Evolutionary conservation across 2,888 invertebrate species (phyloP).

Genomic region (Hemithea aestivaria): DNA sequence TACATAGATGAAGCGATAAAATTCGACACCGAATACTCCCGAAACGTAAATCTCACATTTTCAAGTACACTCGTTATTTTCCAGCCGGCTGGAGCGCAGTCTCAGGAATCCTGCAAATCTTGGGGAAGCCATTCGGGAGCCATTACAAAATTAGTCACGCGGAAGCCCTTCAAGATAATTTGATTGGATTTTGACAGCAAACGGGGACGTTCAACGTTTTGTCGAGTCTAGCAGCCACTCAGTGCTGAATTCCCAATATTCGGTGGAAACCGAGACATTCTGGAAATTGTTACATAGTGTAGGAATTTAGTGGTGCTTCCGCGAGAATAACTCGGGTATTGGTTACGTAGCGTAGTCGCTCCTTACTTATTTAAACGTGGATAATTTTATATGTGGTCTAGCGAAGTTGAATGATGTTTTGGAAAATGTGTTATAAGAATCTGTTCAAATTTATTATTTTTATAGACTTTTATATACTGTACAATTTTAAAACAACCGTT

Average conservation of each 20-base stretch:
- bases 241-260: slow-evolving; percentile 19
- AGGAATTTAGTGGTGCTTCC: slow-evolving; percentile 24
- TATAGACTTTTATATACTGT: too few species aligned
- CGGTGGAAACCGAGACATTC: slow-evolving; percentile 20
- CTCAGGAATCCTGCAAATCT: slow-evolving; percentile 6
- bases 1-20: too few species aligned
- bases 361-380: slow-evolving; percentile 14
- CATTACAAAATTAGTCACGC: slow-evolving; percentile 11
- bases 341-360: slow-evolving; percentile 4
- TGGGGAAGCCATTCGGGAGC: background rate
- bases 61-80: slow-evolving; percentile 7
- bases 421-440: slow-evolving; percentile 10
- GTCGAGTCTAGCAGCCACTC: slow-evolving; percentile 12
- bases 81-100: slow-evolving; percentile 4
- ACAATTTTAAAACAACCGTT: too few species aligned
- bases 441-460: background rate
- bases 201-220: slow-evolving; percentile 13
- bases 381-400: slow-evolving; percentile 8
- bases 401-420: background rate
- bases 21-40: too few species aligned
- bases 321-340: slow-evolving; percentile 6
- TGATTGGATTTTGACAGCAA: slow-evolving; percentile 32
- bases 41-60: slow-evolving; percentile 1
- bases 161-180: slow-evolving; percentile 19
- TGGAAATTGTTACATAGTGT: slow-evolving; percentile 25